Evolutionary conservation across 2,888 invertebrate genomes (phyloP).

Genomic region (Chalcis sispes): DNA sequence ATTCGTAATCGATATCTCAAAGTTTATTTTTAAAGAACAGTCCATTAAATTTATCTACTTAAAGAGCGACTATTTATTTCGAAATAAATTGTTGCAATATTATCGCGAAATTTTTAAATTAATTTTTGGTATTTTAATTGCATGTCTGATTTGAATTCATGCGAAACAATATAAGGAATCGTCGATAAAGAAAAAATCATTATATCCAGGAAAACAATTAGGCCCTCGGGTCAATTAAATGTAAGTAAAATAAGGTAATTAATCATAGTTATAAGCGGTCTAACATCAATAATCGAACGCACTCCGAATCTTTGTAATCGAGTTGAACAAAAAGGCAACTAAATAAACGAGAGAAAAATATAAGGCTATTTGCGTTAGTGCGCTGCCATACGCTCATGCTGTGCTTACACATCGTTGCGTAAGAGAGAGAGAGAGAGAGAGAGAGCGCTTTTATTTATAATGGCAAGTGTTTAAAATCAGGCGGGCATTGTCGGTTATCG

Average conservation of each 20-base stretch:
- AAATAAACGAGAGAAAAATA: constrained; percentile 17
- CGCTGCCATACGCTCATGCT: constrained; percentile 24
- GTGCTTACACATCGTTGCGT: constrained; percentile 23
- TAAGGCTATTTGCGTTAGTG: constrained; percentile 19
- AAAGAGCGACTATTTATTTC: too few species aligned
- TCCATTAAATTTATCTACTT: too few species aligned
- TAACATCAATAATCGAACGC: constrained; percentile 42
- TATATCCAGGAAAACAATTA: neutral
- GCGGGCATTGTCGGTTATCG: constrained; percentile 52
- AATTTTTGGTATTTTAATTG: too few species aligned
- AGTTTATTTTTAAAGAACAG: neutral
- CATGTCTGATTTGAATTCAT: neutral
- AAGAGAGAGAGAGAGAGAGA: constrained; percentile 1
- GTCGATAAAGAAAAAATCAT: neutral
- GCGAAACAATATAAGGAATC: neutral
- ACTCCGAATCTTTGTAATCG: constrained; percentile 3
- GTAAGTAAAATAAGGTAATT: neutral
- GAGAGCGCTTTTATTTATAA: constrained; percentile 33
- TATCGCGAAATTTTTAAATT: too few species aligned
- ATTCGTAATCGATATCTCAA: neutral
- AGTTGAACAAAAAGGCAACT: neutral
- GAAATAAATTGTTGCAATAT: too few species aligned
- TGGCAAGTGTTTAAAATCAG: constrained; percentile 40
- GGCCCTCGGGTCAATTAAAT: neutral
- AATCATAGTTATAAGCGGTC: constrained; percentile 17